Evolutionary conservation across 30 jellyfish, hydroid and myxozoan species (phyloP).

Genomic region (Aurelia sp.): DNA sequence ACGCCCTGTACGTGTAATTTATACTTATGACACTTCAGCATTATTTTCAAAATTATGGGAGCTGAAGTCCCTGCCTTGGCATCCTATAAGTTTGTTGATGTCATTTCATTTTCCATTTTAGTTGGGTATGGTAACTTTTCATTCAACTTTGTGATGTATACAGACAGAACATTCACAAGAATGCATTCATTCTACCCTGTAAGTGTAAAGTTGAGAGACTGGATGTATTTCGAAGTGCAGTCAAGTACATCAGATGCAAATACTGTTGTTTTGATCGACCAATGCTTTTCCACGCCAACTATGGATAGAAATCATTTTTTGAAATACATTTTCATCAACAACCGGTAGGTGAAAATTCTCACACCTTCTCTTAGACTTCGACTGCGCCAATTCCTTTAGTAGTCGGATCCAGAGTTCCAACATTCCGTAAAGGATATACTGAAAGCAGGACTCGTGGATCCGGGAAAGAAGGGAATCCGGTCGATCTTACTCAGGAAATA

Average conservation of each 20-base stretch:
- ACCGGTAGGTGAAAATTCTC: conserved; percentile 3
- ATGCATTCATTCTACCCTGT: conserved; percentile 35
- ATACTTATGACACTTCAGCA: too few species aligned
- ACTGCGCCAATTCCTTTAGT: too few species aligned
- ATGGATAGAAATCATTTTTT: conserved; percentile 24
- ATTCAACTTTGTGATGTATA: conserved; percentile 42
- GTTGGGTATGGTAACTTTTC: conserved; percentile 42
- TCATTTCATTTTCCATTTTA: background rate
- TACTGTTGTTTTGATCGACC: conserved; percentile 21
- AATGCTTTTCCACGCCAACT: conserved; percentile 51
- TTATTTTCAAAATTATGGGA: too few species aligned
- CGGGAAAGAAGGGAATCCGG: too few species aligned
- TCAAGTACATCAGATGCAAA: conserved; percentile 26
- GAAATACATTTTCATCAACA: conserved; percentile 37
- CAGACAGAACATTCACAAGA: conserved; percentile 8
- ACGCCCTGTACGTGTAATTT: too few species aligned
- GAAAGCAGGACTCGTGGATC: too few species aligned
- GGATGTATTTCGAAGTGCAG: conserved; percentile 25
- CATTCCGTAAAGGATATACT: too few species aligned
- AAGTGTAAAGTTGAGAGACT: conserved; percentile 27
- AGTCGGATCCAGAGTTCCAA: too few species aligned
- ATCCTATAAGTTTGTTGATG: too few species aligned
- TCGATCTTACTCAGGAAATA: too few species aligned
- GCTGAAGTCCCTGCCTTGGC: too few species aligned
- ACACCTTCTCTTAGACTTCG: too few species aligned